These are phyloP conservation scores for Micromussa lordhowensis DNA, from an alignment of 92 coral and sea anemone species.

Conservation along the genomic window DNA sequence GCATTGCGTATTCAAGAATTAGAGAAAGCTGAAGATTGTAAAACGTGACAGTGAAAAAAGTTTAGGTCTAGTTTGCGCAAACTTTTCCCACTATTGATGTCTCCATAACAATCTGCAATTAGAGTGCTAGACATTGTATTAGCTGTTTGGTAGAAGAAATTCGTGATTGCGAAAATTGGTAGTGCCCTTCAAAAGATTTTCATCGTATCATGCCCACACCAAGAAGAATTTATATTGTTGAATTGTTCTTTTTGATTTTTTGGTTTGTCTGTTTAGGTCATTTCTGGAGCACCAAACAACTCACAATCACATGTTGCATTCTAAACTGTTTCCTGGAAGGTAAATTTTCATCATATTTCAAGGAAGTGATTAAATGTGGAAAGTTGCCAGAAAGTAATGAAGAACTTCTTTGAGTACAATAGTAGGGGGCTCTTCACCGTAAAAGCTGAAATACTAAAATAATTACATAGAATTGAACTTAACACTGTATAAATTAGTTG, in stretches of 20 bases:
- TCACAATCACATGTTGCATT: slow-evolving; percentile 90
- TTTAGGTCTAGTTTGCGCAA: background rate
- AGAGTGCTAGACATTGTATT: too few species aligned
- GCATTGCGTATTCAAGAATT: background rate
- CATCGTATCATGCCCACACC: background rate
- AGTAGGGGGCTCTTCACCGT: background rate
- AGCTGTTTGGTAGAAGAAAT: background rate
- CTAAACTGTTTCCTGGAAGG: slow-evolving; percentile 94
- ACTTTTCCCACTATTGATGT: background rate
- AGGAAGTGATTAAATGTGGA: background rate
- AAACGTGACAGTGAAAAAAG: background rate
- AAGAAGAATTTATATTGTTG: background rate
- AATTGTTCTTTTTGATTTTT: background rate
- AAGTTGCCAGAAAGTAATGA: background rate
- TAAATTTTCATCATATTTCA: slow-evolving; percentile 7
- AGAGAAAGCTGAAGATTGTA: too few species aligned
- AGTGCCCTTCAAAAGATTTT: background rate
- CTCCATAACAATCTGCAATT: background rate
- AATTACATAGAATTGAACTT: too few species aligned
- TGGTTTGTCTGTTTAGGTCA: slow-evolving; percentile 58
- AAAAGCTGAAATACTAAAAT: too few species aligned
- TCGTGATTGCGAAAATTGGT: background rate
- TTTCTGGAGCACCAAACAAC: slow-evolving; percentile 95
- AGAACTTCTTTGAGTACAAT: background rate
- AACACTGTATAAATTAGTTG: background rate